Evolutionary conservation across 2,888 invertebrate genomes (phyloP).

Genomic region (Cheilosia pagana): DNA sequence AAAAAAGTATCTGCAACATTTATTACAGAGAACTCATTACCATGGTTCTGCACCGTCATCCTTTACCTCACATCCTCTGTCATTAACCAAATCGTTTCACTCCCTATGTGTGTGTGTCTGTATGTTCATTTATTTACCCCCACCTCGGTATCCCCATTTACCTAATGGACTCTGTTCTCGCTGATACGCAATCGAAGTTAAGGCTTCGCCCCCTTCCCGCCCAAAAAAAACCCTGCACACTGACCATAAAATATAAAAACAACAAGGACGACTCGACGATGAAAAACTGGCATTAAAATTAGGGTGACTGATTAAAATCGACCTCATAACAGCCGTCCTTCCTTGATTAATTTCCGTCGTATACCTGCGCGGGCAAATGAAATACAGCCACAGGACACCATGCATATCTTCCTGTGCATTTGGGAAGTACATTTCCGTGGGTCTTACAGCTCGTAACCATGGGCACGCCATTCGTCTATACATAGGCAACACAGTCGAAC

Average conservation of each 20-base stretch:
- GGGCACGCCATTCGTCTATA: slow-evolving; percentile 56
- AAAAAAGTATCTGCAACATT: slow-evolving; percentile 52
- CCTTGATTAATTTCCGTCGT: slow-evolving; percentile 12
- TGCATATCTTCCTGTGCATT: slow-evolving; percentile 47
- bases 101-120: not conserved
- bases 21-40: slow-evolving; percentile 68
- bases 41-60: slow-evolving; percentile 54
- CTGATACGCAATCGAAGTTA: slow-evolving; percentile 60
- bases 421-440: slow-evolving; percentile 59
- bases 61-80: slow-evolving; percentile 38
- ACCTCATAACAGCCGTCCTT: slow-evolving; percentile 13
- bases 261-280: slow-evolving; percentile 40
- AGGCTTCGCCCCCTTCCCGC: slow-evolving; percentile 21
- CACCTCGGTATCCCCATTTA: slow-evolving; percentile 21
- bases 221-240: not conserved
- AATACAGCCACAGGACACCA: slow-evolving; percentile 23
- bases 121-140: not conserved
- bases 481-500: not conserved
- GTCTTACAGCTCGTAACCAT: slow-evolving; percentile 41
- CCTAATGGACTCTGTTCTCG: slow-evolving; percentile 54
- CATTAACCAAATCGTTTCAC: slow-evolving; percentile 49
- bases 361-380: not conserved
- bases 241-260: slow-evolving; percentile 50
- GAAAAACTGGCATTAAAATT: slow-evolving; percentile 58
- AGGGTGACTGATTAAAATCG: slow-evolving; percentile 69